phyloP scores from a whole-genome alignment of 2,797 vertebrate genomes.

The Coregonus ussuriensis region DNA sequence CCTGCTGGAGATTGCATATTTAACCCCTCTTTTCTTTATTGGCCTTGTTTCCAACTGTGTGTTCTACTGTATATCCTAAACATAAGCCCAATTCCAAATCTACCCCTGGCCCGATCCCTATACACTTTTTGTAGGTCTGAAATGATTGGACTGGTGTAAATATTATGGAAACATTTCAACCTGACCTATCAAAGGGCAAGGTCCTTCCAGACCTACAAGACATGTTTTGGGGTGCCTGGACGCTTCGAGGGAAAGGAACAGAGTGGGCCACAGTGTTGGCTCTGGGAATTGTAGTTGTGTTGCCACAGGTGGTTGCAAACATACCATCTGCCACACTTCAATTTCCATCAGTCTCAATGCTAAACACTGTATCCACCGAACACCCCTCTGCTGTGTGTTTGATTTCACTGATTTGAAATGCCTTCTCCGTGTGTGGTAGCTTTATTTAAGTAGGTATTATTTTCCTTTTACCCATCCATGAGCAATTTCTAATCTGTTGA shows the following conservation, averaged over 20 bases:
- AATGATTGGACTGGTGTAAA: not conserved
- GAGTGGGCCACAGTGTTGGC: constrained; percentile 47
- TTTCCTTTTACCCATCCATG: constrained; percentile 26
- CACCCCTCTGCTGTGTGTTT: constrained; percentile 18
- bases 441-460: constrained; percentile 62
- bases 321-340: constrained; percentile 60
- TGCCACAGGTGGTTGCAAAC: constrained; percentile 54
- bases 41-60: constrained; percentile 36
- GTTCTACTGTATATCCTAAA: constrained; percentile 52
- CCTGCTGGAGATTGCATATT: constrained; percentile 61
- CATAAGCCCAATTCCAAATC: not conserved
- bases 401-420: constrained; percentile 44
- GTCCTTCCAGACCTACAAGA: not conserved
- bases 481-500: constrained; percentile 32
- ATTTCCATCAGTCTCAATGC: constrained; percentile 40
- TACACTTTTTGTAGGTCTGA: not conserved
- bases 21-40: constrained; percentile 33
- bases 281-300: constrained; percentile 63
- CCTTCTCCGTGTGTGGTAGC: constrained; percentile 55
- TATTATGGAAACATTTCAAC: not conserved
- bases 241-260: constrained; percentile 44
- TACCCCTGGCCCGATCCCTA: not conserved
- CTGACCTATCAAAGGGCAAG: not conserved
- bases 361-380: constrained; percentile 16
- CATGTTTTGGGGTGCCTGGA: not conserved